phyloP scores from a whole-genome alignment of 2,888 invertebrate genomes.

The Margaritifera margaritifera region DNA sequence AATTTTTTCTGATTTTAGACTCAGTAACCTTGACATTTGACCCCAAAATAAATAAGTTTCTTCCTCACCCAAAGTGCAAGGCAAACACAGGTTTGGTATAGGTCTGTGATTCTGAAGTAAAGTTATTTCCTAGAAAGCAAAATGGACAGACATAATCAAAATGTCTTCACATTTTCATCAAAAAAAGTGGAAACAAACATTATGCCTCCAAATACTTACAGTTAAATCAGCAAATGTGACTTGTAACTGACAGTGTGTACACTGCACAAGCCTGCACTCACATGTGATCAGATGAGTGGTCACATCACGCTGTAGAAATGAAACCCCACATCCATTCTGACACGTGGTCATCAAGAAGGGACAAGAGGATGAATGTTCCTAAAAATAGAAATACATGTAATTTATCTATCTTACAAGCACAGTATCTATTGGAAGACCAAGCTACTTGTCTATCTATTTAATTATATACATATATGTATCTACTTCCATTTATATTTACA shows the following conservation, averaged over 20 bases:
- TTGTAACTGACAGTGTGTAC: conserved; percentile 47
- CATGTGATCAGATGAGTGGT: conserved; percentile 40
- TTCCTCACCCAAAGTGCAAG: too few species aligned
- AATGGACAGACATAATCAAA: conserved; percentile 2
- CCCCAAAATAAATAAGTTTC: too few species aligned
- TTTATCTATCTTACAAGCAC: too few species aligned
- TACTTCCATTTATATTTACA: too few species aligned
- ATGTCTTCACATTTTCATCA: neutral
- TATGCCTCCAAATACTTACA: conserved; percentile 29
- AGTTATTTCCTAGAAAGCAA: too few species aligned
- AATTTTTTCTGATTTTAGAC: too few species aligned
- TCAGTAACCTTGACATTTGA: too few species aligned
- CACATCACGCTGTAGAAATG: conserved; percentile 21
- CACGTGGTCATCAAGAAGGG: conserved; percentile 30
- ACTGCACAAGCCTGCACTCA: conserved; percentile 40
- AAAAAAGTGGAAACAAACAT: neutral
- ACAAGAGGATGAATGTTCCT: conserved; percentile 37
- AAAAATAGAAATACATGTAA: conserved; percentile 9
- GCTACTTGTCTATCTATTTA: too few species aligned
- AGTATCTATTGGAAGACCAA: too few species aligned
- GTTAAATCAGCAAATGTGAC: conserved; percentile 43
- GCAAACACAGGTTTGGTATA: too few species aligned
- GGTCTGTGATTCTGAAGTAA: too few species aligned
- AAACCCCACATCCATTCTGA: conserved; percentile 37
- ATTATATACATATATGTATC: too few species aligned